Base-by-base conservation (phyloP, 2,113 vertebrate genomes). In the Brienomyrus brachyistius region DNA sequence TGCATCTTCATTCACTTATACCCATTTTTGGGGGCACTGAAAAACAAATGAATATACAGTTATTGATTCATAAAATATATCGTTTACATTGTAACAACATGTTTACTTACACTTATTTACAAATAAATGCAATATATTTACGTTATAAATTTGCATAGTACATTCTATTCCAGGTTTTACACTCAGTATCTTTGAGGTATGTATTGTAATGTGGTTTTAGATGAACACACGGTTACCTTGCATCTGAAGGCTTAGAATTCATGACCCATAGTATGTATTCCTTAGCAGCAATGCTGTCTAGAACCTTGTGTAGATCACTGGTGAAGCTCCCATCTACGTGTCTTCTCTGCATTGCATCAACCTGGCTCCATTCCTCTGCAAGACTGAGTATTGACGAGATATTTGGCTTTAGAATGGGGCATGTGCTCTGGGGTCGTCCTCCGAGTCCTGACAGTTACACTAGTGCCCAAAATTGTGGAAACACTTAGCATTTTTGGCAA, bases 231-330 rank as follows among this genome's bases (percentile, higher is more conserved):
- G 1, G 40, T 90, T 93, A 94, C 95, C 93, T 96, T 86, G 93
- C 62, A 88, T 93, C 94, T 87, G 97, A 97, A 50, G 97, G 95
- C 94, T 97, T 97, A 85, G 97, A 97, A 91, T 96, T 96, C 95
- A 99, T 97, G 94, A 99, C 94, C 98, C 98, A 99, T 87, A 97
- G 97, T 94, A 99, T 95, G 93, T 98, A 99, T 91, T 99, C 97
- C 92, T 97, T 97, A 87, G 98, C 96, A 45, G 98, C 98, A 92
- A 98, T 96, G 91, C 95, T 97, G 93, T 99, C 98, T 88, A 99
- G 96, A 92, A 98, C 94, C 87, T 98, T 97, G 95, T 96, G 98
- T 93, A 99, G 97, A 77, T 99, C 98, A 70, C 97, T 98, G 4
- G 98, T 98, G 95, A 99, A 99, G 92, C 97, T 98, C 54, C 98